Conservation (phyloP, 2,113 vertebrate genomes). For the Corydoras sp. region DNA sequence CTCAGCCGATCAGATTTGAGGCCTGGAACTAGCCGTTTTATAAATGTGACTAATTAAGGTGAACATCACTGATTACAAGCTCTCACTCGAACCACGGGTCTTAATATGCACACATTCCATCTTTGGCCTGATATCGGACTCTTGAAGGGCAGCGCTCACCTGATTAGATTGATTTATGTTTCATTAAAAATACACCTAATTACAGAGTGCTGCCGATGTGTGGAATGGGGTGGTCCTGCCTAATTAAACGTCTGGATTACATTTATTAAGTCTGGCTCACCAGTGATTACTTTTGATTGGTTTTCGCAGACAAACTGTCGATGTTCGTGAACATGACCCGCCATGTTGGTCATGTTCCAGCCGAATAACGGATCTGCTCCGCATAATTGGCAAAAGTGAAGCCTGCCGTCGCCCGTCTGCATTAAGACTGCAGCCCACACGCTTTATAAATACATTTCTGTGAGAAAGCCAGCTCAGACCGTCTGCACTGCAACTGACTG, state of each 20-base stretch:
- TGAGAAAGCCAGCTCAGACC: too few species aligned
- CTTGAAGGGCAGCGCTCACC: neutral
- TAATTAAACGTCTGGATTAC: neutral
- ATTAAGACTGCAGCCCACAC: too few species aligned
- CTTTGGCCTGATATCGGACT: too few species aligned
- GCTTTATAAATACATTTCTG: too few species aligned
- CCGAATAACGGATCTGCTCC: neutral
- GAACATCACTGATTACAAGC: too few species aligned
- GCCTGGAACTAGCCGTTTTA: too few species aligned
- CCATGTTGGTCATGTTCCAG: neutral
- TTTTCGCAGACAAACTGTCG: neutral
- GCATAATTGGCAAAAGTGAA: neutral
- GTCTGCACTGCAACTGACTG: too few species aligned
- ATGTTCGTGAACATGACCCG: neutral
- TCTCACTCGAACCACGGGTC: too few species aligned
- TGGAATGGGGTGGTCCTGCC: neutral
- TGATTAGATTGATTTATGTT: neutral
- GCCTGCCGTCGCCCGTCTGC: too few species aligned
- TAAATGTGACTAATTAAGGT: too few species aligned
- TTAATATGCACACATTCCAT: too few species aligned
- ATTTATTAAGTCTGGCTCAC: conserved; percentile 6
- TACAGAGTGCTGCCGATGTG: neutral
- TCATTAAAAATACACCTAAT: neutral
- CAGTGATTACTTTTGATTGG: neutral
- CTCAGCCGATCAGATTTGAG: too few species aligned